phyloP scores from a whole-genome alignment of 2,797 vertebrate genomes.

The Cebuella pygmaea region DNA sequence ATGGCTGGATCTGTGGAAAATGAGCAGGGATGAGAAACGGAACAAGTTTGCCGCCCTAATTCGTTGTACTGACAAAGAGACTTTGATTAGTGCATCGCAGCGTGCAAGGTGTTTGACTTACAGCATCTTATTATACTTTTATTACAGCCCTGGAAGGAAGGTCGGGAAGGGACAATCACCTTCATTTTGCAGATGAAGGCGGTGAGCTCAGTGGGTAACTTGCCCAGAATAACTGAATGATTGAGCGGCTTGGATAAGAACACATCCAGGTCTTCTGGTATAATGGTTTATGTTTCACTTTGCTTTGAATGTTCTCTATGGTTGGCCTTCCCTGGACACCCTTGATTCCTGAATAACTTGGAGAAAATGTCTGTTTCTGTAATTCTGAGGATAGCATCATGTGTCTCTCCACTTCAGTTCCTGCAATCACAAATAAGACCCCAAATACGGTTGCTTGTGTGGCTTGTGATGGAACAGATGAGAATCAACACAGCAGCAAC shows the following conservation, averaged over 20 bases:
- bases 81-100: not conserved
- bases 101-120: not conserved
- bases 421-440: not conserved
- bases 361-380: not conserved
- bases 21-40: not conserved
- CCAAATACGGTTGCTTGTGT: not conserved
- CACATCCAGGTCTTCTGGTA: not conserved
- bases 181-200: slow-evolving; percentile 30
- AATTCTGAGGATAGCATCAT: not conserved
- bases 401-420: not conserved
- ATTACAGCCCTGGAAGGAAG: slow-evolving; percentile 16
- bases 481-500: not conserved
- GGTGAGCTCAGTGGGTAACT: not conserved
- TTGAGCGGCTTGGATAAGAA: not conserved
- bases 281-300: slow-evolving; percentile 25
- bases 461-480: not conserved
- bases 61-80: not conserved
- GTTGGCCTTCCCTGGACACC: not conserved
- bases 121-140: slow-evolving; percentile 20
- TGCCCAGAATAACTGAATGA: not conserved
- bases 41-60: not conserved
- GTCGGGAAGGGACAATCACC: not conserved
- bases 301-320: slow-evolving; percentile 19
- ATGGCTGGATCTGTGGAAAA: not conserved
- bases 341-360: not conserved